Conservation (phyloP, 1,140 invertebrate genomes). For the Sminthurides bifidus region DNA sequence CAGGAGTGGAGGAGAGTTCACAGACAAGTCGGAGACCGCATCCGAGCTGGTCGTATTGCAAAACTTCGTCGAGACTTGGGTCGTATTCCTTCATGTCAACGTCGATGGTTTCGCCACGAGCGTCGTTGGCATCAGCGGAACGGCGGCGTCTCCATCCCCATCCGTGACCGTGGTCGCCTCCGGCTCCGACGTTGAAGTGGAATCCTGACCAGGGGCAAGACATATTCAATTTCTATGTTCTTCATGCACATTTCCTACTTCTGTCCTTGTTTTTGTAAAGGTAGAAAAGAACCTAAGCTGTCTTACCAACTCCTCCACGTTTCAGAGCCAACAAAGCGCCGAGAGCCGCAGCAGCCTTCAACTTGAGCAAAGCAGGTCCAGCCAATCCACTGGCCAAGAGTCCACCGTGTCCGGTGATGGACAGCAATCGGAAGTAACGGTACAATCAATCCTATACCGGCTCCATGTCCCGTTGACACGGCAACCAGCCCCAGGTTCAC, state of each 20-base stretch:
- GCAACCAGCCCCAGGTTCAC: conserved; percentile 14
- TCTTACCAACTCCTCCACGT: conserved; percentile 7
- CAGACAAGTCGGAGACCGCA: conserved; percentile 34
- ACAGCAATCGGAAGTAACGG: conserved; percentile 23
- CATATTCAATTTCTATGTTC: background rate
- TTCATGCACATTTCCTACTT: background rate
- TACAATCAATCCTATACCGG: conserved; percentile 17
- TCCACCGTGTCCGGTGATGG: conserved; percentile 26
- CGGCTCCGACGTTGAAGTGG: background rate
- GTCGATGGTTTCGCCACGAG: conserved; percentile 11
- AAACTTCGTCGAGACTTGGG: conserved; percentile 28
- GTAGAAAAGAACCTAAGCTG: background rate
- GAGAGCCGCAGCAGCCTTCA: conserved; percentile 29
- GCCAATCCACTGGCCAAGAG: conserved; percentile 18
- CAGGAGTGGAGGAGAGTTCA: conserved; percentile 31
- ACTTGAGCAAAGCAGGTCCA: conserved; percentile 26
- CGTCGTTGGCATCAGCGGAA: conserved; percentile 3
- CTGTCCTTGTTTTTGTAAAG: background rate
- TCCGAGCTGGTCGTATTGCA: conserved; percentile 30
- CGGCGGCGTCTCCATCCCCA: conserved; percentile 1
- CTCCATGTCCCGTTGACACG: background rate
- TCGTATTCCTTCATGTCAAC: conserved; percentile 16
- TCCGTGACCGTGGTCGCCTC: background rate
- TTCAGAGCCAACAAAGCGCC: conserved; percentile 16
- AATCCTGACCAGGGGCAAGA: conserved; percentile 4